Conservation (phyloP, 2,113 vertebrate genomes). For the Mellivora capensis region DNA sequence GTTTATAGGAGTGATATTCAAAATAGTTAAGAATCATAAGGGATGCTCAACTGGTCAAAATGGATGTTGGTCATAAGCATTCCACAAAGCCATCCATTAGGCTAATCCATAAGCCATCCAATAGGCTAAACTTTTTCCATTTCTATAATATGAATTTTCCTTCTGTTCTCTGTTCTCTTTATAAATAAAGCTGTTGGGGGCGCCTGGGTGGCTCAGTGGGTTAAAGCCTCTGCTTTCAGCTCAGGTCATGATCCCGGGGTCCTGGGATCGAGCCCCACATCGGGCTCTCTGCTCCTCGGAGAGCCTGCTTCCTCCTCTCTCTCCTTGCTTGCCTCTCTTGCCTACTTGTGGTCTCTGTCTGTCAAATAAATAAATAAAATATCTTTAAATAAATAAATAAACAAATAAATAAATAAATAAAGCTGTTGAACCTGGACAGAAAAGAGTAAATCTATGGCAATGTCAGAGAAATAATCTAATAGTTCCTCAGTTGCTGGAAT, state of each 20-base stretch:
- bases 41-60: background rate
- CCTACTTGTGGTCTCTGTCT: no score
- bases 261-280: no score
- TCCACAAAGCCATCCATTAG: background rate
- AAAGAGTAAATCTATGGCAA: background rate
- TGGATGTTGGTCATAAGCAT: background rate
- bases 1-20: background rate
- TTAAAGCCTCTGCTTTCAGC: no score
- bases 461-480: background rate
- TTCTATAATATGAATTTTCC: background rate
- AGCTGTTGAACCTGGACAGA: background rate
- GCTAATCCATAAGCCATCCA: no score
- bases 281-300: no score
- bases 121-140: background rate
- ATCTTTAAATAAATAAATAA: background rate
- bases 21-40: background rate
- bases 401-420: background rate
- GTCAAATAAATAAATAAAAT: no score
- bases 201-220: no score
- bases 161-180: background rate
- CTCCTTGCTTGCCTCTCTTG: no score
- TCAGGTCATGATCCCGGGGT: no score
- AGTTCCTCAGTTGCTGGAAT: background rate
- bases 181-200: background rate
- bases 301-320: no score